Conservation (phyloP, 2,888 invertebrate genomes). For the Ceriagrion tenellum region DNA sequence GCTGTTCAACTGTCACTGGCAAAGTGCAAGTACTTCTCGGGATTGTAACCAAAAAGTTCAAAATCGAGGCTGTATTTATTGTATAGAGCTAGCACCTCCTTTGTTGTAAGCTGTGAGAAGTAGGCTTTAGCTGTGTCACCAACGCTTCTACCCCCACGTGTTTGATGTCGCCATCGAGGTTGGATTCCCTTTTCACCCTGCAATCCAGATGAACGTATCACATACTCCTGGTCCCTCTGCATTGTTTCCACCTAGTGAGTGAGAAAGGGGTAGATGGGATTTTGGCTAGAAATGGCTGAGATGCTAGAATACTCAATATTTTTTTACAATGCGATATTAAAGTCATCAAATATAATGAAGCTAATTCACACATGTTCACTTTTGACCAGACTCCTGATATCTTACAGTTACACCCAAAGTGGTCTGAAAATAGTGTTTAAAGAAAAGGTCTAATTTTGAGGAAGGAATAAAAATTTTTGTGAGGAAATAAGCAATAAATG, state of each 20-base stretch:
- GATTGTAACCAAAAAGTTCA: constrained; percentile 79
- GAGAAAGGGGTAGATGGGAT: no score
- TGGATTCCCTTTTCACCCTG: constrained; percentile 73
- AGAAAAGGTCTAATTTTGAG: no score
- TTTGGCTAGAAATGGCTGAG: no score
- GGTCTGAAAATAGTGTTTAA: no score
- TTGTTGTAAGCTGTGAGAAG: constrained; percentile 77
- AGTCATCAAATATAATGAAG: no score
- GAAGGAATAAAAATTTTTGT: no score
- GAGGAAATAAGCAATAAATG: no score
- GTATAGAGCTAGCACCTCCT: constrained; percentile 76
- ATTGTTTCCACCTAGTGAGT: constrained; percentile 78
- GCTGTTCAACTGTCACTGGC: constrained; percentile 70
- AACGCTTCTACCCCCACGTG: constrained; percentile 70
- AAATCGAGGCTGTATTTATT: constrained; percentile 79
- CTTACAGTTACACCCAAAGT: no score
- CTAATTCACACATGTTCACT: no score
- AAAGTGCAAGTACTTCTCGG: constrained; percentile 75
- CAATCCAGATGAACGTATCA: constrained; percentile 76
- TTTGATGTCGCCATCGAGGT: constrained; percentile 76
- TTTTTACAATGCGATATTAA: no score
- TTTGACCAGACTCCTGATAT: no score
- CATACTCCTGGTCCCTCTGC: constrained; percentile 79
- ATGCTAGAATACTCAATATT: no score
- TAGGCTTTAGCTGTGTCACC: constrained; percentile 76